Evolutionary conservation across 2,113 vertebrate species (phyloP).

Genomic region (Pipa parva): DNA sequence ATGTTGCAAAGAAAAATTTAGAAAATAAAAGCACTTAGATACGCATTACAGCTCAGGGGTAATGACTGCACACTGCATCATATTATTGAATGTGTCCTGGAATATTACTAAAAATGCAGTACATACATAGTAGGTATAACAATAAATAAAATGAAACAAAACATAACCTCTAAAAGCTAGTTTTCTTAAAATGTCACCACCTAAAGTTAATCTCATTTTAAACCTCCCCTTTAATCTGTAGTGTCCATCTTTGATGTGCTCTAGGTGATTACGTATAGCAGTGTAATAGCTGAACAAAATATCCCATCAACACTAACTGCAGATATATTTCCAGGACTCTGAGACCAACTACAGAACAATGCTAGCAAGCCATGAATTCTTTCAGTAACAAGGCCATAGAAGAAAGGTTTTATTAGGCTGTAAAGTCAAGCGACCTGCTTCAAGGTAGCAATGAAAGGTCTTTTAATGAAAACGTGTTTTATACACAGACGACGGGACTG

Average conservation of each 20-base stretch:
- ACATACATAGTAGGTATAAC: no score
- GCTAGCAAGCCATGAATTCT: conserved; percentile 29
- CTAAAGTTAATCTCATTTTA: no score
- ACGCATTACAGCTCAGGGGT: no score
- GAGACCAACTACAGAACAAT: neutral
- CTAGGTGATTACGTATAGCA: conserved; percentile 25
- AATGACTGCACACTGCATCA: no score
- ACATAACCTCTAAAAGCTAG: no score
- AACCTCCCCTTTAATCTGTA: no score
- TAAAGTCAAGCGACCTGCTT: conserved; percentile 41
- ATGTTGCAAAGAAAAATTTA: no score
- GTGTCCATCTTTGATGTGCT: conserved; percentile 10
- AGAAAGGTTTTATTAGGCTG: conserved; percentile 36
- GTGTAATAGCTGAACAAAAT: conserved; percentile 13
- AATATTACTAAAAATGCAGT: no score
- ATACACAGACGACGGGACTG: conserved; percentile 18
- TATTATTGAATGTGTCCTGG: no score
- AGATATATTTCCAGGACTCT: neutral
- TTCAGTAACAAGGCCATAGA: conserved; percentile 30
- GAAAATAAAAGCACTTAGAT: no score
- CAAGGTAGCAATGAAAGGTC: conserved; percentile 38
- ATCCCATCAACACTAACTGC: conserved; percentile 27
- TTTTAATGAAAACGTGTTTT: conserved; percentile 43
- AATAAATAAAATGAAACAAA: no score
- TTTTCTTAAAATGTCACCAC: no score